A percentile compares a stretch with the other conserved stretches of the same genome.
phyloP scores from a whole-genome alignment of 2,888 invertebrate species.

The Oxystoma pomonae region DNA sequence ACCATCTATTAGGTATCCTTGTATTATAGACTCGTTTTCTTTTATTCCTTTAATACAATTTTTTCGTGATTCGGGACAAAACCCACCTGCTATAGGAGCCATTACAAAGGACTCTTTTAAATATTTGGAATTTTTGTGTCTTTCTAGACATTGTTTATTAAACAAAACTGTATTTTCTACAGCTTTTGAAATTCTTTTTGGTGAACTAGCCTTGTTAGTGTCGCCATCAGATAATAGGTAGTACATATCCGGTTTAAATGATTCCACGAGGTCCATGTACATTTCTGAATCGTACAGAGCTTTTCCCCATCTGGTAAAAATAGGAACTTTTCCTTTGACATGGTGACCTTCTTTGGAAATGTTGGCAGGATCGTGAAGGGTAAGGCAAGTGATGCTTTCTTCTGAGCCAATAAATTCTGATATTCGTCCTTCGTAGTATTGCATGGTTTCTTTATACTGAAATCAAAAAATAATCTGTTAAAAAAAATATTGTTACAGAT shows the following conservation, averaged over 20 bases:
- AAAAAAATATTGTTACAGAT: no score
- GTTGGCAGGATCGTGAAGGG: slow-evolving; percentile 68
- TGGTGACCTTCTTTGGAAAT: slow-evolving; percentile 67
- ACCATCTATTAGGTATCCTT: slow-evolving; percentile 79
- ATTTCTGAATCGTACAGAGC: slow-evolving; percentile 58
- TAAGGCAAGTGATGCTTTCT: slow-evolving; percentile 50
- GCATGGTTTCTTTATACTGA: slow-evolving; percentile 53
- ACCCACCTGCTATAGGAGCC: slow-evolving; percentile 66
- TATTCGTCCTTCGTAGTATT: slow-evolving; percentile 60
- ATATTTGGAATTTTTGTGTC: slow-evolving; percentile 56
- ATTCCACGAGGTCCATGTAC: slow-evolving; percentile 75
- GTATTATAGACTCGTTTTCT: slow-evolving; percentile 52
- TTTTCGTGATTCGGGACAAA: slow-evolving; percentile 54
- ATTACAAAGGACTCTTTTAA: slow-evolving; percentile 53
- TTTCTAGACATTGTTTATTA: slow-evolving; percentile 64
- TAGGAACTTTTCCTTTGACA: slow-evolving; percentile 62
- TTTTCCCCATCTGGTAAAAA: slow-evolving; percentile 79
- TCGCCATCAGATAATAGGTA: slow-evolving; percentile 77
- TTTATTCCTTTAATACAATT: slow-evolving; percentile 60
- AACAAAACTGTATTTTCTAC: slow-evolving; percentile 64
- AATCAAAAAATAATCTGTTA: background rate
- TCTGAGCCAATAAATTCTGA: slow-evolving; percentile 63
- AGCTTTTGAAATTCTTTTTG: slow-evolving; percentile 69
- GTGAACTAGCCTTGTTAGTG: slow-evolving; percentile 60
- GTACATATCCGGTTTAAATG: slow-evolving; percentile 77